phyloP scores from a whole-genome alignment of 2,888 invertebrate genomes.

The Malthinus flaveolus region DNA sequence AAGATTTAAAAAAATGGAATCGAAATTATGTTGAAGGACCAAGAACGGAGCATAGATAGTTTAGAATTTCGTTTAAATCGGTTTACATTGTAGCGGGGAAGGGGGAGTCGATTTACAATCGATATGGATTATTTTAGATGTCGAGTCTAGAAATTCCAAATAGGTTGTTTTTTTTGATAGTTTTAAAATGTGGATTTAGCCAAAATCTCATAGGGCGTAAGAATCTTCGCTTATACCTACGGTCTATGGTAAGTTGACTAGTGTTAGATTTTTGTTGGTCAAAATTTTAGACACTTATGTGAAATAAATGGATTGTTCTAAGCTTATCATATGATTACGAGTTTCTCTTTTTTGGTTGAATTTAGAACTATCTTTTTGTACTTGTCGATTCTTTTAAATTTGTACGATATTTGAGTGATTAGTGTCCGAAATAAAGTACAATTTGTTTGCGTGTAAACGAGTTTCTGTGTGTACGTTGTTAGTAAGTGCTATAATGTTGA shows the following conservation, averaged over 20 bases:
- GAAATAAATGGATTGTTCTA: slow-evolving; percentile 54
- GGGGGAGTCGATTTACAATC: slow-evolving; percentile 1
- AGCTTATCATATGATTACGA: slow-evolving; percentile 24
- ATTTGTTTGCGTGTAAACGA: slow-evolving; percentile 29
- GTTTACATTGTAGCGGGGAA: slow-evolving; percentile 34
- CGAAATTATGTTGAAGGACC: slow-evolving; percentile 34
- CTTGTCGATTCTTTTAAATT: slow-evolving; percentile 41
- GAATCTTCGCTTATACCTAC: background rate
- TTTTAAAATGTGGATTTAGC: slow-evolving; percentile 16
- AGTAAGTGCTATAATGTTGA: slow-evolving; percentile 43
- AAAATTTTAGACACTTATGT: slow-evolving; percentile 39
- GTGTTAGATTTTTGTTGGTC: slow-evolving; percentile 48
- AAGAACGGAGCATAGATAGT: slow-evolving; percentile 33
- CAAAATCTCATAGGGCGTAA: background rate
- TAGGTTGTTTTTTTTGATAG: slow-evolving; percentile 15
- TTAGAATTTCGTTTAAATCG: slow-evolving; percentile 24
- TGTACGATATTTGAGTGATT: slow-evolving; percentile 39
- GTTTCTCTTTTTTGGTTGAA: slow-evolving; percentile 21
- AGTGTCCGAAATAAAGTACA: slow-evolving; percentile 34
- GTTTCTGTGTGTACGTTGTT: slow-evolving; percentile 39
- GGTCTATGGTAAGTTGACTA: slow-evolving; percentile 10
- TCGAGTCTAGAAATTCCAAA: slow-evolving; percentile 20
- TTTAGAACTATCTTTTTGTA: slow-evolving; percentile 45
- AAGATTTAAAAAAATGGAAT: slow-evolving; percentile 23
- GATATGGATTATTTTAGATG: slow-evolving; percentile 10